Base-by-base conservation (phyloP, 2,113 vertebrate genomes). In the Rhabdornis inornatus region DNA sequence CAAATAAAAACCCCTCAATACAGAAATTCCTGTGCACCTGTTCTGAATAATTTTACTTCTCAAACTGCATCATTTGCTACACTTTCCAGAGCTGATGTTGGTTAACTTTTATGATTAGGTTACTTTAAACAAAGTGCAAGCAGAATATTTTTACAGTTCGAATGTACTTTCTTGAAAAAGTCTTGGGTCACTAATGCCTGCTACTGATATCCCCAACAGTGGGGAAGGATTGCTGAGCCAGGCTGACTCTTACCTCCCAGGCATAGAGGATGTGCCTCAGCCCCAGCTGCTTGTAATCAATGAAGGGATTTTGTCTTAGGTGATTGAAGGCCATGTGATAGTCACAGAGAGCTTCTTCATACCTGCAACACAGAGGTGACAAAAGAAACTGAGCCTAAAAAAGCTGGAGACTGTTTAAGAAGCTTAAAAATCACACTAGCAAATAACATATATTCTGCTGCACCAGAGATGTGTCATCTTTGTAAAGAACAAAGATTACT, bases 271-370 rank as follows among this genome's bases (percentile, higher is more conserved):
- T 98, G 96, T 98, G 98, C 50, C 97, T 94, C 39, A 99, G 98
- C 39, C 99, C 99, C 91, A 99, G 98, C 97, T 99, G 99, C 40
- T 94, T 98, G 97, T 99, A 99, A 95, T 99, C 99, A 0, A 99
- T 99, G 81, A 98, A 95, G 6, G 87, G 18, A 31, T 99, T 99
- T 35, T 96, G 96, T 90, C 99, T 98, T 70, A 99, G 98, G 25
- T 98, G 98, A 23, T 93, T 97, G 96, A 98, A 98, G 21, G 99
- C 98, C 97, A 95, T 96, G 40, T 94, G 97, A 64, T 98, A 99
- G 96, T 99, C 99, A 10, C 96, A 96, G 47, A 99, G 95, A 74
- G 99, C 98, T 80, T 99, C 98, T 56, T 98, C 98, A 25, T 98
- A 96, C 96, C 99, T 99, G 92, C 15, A 77, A 14, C 21, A 2